Conservation (phyloP, 2,888 invertebrate species). For the Diarsia rubi region DNA sequence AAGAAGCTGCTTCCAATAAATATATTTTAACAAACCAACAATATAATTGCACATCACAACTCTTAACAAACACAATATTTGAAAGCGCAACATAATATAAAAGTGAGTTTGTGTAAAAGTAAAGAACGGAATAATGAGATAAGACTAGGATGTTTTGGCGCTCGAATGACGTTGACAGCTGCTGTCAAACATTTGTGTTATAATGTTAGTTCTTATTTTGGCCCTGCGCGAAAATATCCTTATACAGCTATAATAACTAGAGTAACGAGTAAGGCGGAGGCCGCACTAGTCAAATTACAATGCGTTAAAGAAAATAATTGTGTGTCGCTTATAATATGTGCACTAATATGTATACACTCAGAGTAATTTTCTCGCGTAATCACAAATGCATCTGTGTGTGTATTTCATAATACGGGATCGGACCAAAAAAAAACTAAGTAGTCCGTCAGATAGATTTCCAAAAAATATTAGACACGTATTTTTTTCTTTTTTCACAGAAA, state of each 20-base stretch:
- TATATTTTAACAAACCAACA: slow-evolving; percentile 77
- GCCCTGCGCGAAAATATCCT: neutral
- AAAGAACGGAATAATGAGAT: slow-evolving; percentile 31
- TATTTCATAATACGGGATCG: no score
- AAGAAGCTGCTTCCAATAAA: slow-evolving; percentile 85
- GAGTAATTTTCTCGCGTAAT: no score
- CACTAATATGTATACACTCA: neutral
- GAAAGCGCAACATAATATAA: slow-evolving; percentile 72
- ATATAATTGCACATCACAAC: slow-evolving; percentile 73
- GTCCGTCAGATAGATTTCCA: no score
- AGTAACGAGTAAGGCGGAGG: neutral
- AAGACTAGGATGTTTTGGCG: slow-evolving; percentile 19
- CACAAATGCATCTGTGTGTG: no score
- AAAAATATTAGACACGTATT: no score
- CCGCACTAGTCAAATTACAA: neutral
- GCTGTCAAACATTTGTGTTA: neutral
- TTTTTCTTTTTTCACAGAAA: no score
- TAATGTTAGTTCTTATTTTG: neutral
- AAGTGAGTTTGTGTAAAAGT: slow-evolving; percentile 38
- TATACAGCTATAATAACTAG: slow-evolving; percentile 3
- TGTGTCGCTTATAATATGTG: neutral
- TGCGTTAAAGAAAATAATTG: neutral
- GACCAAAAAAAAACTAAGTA: no score
- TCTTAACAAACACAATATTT: slow-evolving; percentile 62
- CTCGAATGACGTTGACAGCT: neutral